Conservation (phyloP, 1,140 invertebrate species). For the Drosophila grimshawi region DNA sequence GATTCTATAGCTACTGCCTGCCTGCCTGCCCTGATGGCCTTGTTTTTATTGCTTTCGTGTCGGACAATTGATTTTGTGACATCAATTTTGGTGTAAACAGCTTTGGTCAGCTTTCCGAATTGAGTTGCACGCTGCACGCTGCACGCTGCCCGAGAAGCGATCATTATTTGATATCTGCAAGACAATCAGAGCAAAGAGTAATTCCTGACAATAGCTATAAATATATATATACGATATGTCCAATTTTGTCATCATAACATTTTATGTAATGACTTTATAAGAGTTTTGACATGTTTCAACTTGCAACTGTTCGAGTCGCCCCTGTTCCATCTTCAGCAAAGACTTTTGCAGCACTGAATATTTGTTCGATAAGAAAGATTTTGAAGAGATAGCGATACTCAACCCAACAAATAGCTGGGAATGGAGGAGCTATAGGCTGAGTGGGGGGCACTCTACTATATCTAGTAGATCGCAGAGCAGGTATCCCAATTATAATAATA, state of each 20-base stretch:
- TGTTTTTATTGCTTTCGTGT: constrained; percentile 73
- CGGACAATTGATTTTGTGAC: constrained; percentile 76
- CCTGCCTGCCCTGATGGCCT: neutral
- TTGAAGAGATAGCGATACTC: no score
- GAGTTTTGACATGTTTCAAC: no score
- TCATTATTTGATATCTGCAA: neutral
- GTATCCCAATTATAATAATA: no score
- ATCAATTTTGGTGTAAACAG: constrained; percentile 73
- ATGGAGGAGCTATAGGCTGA: no score
- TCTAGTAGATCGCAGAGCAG: no score
- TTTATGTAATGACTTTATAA: constrained; percentile 9
- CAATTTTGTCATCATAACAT: neutral
- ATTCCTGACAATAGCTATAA: no score
- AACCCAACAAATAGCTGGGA: no score
- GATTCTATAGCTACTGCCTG: neutral
- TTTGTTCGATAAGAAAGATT: no score
- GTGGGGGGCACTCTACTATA: no score
- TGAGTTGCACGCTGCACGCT: constrained; percentile 44
- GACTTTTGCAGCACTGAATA: no score
- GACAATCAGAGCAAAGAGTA: neutral
- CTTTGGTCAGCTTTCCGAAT: constrained; percentile 63
- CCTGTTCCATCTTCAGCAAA: no score
- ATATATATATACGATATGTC: neutral
- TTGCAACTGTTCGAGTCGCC: no score
- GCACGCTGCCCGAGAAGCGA: constrained; percentile 6